These are phyloP conservation scores for Nezara viridula DNA, from an alignment of 2,888 invertebrate species.

Conservation along the genomic window DNA sequence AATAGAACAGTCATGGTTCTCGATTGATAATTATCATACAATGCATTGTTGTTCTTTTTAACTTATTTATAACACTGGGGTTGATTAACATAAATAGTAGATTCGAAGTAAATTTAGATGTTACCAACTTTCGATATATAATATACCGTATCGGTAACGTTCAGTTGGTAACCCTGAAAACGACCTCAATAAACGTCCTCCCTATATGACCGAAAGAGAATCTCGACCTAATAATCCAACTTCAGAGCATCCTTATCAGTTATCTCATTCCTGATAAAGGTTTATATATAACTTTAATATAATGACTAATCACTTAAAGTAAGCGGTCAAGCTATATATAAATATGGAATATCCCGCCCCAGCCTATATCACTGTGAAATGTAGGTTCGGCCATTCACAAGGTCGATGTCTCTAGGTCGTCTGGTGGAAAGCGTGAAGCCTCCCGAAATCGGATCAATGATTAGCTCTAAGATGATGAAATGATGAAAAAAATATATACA, in stretches of 20 bases:
- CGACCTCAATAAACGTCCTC: background rate
- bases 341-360: background rate
- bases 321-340: background rate
- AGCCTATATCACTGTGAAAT: background rate
- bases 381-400: background rate
- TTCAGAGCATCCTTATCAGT: background rate
- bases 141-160: background rate
- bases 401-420: background rate
- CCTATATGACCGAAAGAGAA: background rate
- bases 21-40: background rate
- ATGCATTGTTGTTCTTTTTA: background rate
- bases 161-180: background rate
- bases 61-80: background rate
- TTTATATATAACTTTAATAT: background rate
- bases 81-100: background rate
- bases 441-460: background rate
- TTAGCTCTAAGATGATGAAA: background rate
- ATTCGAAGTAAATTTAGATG: background rate
- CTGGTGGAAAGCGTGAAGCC: background rate
- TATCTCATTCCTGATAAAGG: background rate
- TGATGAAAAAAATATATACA: background rate
- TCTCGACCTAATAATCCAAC: background rate
- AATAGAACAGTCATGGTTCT: background rate
- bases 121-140: background rate
- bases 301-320: background rate